A percentile compares a stretch with the other conserved stretches of the same genome.
Evolutionary conservation across 2,888 invertebrate species (phyloP).

Genomic region (Mechanitis mazaeus): DNA sequence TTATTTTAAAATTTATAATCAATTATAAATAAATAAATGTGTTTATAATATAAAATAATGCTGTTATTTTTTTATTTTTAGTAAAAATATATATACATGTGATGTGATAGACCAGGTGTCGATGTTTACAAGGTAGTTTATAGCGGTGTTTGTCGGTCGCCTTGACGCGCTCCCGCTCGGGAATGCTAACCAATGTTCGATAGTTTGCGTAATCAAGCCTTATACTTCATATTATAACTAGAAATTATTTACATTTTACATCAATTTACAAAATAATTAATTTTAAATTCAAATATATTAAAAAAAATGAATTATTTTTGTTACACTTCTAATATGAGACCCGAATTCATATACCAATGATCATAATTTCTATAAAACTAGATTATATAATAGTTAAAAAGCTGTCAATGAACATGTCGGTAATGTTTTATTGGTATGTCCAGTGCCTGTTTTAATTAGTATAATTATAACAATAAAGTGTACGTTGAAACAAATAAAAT

Average conservation of each 20-base stretch:
- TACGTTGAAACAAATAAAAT: conserved; percentile 6
- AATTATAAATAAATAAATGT: too few species aligned
- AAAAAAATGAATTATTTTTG: too few species aligned
- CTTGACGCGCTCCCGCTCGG: conserved; percentile 30
- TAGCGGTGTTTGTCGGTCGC: conserved; percentile 34
- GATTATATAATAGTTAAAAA: too few species aligned
- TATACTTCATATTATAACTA: conserved; percentile 1
- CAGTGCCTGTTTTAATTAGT: not conserved
- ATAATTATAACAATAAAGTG: conserved; percentile 8
- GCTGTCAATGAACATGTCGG: too few species aligned
- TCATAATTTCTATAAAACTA: not conserved
- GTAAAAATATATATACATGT: conserved; percentile 8
- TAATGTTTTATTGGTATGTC: not conserved
- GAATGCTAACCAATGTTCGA: not conserved
- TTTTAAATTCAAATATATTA: too few species aligned
- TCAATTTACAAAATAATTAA: not conserved
- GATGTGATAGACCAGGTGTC: conserved; percentile 25
- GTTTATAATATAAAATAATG: not conserved
- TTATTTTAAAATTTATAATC: too few species aligned
- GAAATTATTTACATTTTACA: not conserved
- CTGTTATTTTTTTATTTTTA: not conserved
- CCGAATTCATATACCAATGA: too few species aligned
- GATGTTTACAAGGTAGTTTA: conserved; percentile 33
- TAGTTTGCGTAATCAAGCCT: not conserved
- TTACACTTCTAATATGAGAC: too few species aligned